Base-by-base conservation (phyloP, 2,113 vertebrate genomes). In the Pollimyrus isidori region DNA sequence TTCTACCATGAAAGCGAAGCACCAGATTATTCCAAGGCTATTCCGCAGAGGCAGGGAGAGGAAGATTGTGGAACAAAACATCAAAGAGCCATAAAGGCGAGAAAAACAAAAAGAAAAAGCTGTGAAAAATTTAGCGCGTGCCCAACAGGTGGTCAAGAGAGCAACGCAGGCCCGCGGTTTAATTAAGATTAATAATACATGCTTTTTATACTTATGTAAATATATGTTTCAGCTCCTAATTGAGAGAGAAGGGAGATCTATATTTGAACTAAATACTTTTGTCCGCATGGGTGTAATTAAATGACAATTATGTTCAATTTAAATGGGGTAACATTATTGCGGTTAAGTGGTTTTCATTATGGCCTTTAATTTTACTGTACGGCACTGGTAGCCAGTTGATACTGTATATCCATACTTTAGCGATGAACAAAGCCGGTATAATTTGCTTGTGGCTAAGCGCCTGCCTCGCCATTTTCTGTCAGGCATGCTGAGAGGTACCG, bases 1-100 rank as follows among this genome's bases (percentile, higher is more conserved):
- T 98, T 96, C 95, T 92, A 91, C 94, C 96, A 97, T 97, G 96
- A 98, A 97, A 97, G 96, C 95, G 96, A 97, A 96, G 92, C 93
- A 95, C 91, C 92, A 93, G 96, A 97, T 96, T 96, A 97, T 97
- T 98, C 97, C 93, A 93, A 94, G 92, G 94, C 92, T 95, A 96
- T 95, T 96, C 97, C 96, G 92, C 89, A 69, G 95, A 97, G 97
- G 94, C 94, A 88, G 93, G 92, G 95, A 95, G 92, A 94, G 95
- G 94, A 96, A 96, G 94, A 94, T 93, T 96, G 94, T 96, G 95
- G 95, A 97, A 96, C 96, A 97, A 97, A 96, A 97, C 96, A 97
- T 98, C 97, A 98, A 97, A 98, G 96, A 84, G 10, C 53, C 90
- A 91, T 19, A 91, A 89, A 90, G 91, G 93, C 93, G 65, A 84